These are phyloP conservation scores for Cynopterus brachyotis DNA, from an alignment of 2,113 vertebrate species.

Conservation along the genomic window DNA sequence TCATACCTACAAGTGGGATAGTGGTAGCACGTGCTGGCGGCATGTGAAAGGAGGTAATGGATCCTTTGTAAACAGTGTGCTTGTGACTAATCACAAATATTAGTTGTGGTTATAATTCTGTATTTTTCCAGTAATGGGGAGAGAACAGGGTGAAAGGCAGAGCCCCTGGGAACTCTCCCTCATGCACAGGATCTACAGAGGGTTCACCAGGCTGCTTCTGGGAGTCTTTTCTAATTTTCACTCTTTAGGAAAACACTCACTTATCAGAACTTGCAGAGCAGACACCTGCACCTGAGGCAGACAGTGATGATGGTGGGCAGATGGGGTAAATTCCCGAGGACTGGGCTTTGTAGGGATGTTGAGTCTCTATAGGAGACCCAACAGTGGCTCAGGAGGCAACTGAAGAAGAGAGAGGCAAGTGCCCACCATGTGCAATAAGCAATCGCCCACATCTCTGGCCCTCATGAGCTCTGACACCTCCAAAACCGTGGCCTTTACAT, in stretches of 20 bases:
- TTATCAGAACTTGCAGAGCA: not conserved
- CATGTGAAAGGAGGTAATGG: not conserved
- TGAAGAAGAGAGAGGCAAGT: not conserved
- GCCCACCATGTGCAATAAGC: not conserved
- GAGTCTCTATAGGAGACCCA: not conserved
- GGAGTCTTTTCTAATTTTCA: not conserved
- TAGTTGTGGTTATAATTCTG: not conserved
- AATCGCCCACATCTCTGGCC: not conserved
- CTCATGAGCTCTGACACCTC: accelerated
- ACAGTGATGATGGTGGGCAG: accelerated
- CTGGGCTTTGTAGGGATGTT: not conserved
- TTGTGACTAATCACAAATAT: not conserved
- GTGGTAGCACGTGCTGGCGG: not conserved
- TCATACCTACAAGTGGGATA: not conserved
- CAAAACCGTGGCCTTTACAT: not conserved
- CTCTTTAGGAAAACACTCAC: not conserved
- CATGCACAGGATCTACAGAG: not conserved
- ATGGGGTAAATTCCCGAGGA: not conserved
- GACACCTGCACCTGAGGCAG: not conserved
- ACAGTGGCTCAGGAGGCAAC: not conserved
- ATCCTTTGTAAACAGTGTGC: not conserved
- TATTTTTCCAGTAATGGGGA: not conserved
- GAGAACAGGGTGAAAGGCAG: not conserved
- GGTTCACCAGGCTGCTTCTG: not conserved
- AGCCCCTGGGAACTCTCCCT: not conserved